Evolutionary conservation across 2,113 vertebrate genomes (phyloP).

Genomic region (Scomber scombrus): DNA sequence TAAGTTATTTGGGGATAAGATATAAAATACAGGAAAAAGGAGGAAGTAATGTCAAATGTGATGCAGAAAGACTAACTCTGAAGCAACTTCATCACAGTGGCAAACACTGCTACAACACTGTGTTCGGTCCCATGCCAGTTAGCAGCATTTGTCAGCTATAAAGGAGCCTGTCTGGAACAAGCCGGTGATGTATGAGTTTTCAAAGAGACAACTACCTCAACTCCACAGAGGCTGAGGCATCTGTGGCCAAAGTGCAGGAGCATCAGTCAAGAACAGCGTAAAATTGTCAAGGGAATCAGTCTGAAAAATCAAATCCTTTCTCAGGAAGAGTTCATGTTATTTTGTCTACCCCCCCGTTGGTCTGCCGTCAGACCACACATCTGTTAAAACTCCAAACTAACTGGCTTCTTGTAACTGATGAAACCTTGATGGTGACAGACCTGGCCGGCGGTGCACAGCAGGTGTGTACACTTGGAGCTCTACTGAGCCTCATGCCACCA

Average conservation of each 20-base stretch:
- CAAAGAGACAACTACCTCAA: slow-evolving; percentile 14
- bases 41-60: no score
- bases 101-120: no score
- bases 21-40: no score
- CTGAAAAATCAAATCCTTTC: not conserved
- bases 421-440: slow-evolving; percentile 32
- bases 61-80: not conserved
- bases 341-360: slow-evolving; percentile 18
- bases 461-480: slow-evolving; percentile 19
- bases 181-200: slow-evolving; percentile 36
- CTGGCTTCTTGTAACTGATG: not conserved
- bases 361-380: slow-evolving; percentile 1
- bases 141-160: slow-evolving; percentile 29
- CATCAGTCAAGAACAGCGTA: slow-evolving; percentile 28
- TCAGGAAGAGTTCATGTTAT: slow-evolving; percentile 6
- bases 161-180: slow-evolving; percentile 18
- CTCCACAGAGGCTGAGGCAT: slow-evolving; percentile 8
- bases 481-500: slow-evolving; percentile 13
- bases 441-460: slow-evolving; percentile 18
- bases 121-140: not conserved
- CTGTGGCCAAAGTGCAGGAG: not conserved
- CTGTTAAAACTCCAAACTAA: not conserved
- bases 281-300: slow-evolving; percentile 1
- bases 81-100: not conserved
- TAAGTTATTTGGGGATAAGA: no score